Evolutionary conservation across 1,140 invertebrate genomes (phyloP), one percentile per base, ranked within the genome.

Genomic region (Papilio xuthus): DNA sequence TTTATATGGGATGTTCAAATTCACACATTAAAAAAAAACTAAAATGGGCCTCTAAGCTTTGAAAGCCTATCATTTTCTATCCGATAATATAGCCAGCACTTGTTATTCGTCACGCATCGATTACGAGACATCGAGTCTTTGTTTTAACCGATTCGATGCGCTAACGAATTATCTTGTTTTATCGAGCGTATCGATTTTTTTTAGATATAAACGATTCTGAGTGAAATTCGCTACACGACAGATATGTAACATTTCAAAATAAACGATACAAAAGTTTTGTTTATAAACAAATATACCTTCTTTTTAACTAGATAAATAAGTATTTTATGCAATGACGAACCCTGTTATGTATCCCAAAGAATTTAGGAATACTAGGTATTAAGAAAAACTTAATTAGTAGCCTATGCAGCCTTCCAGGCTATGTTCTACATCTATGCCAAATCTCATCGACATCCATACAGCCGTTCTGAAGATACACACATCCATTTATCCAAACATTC

Each of bases 121-220:
- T 71, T 71, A 71, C 69, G 18, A 71, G 41, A 71, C 41, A 71
- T 41, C 41, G n/a, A 41, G 18, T 23, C 70, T 42, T 71, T 71
- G 70, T 71, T 71, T 71, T 42, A 71, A 71, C 41, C 41, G 71
- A 78, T 56, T 73, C 63, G 78, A 73, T 72, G 7, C 56, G 32
- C 56, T 18, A 77, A 28, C 60, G 42, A 47, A 63, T 77, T 77
- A 77, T 77, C 60, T 26, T 20, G 15, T 44, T 63, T 77, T 67
- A 77, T 77, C 67, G 60, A 60, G 76, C 76, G 60, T 77, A 44
- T 41, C 76, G 44, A 75, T 60, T 75, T 75, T 73, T 75, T 75
- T 73, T 32, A 47, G 41, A 72, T 44, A 9, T 28, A 4, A n/a
- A 13, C 42, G 70, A 72, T 72, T 72, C 12, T 8, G 42, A 72